Conservation (phyloP, 2,888 invertebrate genomes). For the Uropetala carovei region DNA sequence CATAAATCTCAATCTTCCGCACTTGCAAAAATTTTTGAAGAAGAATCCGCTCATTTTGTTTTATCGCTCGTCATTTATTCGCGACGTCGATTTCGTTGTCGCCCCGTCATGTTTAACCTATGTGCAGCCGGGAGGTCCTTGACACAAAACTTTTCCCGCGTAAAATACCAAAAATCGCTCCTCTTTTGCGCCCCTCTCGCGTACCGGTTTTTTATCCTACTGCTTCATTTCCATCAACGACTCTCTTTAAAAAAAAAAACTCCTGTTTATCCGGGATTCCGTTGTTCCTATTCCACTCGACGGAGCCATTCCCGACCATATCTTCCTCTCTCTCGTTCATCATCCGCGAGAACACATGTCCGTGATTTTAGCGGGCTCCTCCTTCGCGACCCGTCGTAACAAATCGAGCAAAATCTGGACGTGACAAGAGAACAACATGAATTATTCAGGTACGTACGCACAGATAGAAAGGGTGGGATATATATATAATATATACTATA, state of each 20-base stretch:
- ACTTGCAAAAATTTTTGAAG: constrained; percentile 7
- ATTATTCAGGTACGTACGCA: constrained; percentile 68
- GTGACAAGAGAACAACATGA: constrained; percentile 68
- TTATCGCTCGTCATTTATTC: constrained; percentile 35
- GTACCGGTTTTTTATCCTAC: background rate
- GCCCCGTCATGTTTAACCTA: background rate
- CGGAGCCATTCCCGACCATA: background rate
- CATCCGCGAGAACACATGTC: constrained; percentile 68
- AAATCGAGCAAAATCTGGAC: constrained; percentile 69
- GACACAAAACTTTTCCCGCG: background rate
- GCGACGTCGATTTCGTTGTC: constrained; percentile 18
- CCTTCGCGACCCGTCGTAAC: constrained; percentile 66
- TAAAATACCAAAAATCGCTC: background rate
- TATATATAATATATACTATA: background rate
- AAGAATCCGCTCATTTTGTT: constrained; percentile 25
- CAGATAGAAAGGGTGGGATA: constrained; percentile 2
- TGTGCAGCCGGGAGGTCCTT: background rate
- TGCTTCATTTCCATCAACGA: constrained; percentile 53
- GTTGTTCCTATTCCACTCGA: constrained; percentile 56
- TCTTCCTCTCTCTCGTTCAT: constrained; percentile 56
- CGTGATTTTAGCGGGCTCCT: constrained; percentile 67
- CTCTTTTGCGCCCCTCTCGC: background rate
- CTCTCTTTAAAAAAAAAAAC: constrained; percentile 52
- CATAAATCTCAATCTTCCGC: constrained; percentile 8
- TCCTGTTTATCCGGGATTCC: constrained; percentile 61